Conservation (phyloP, 2,113 vertebrate genomes). For the Chionomys nivalis region DNA sequence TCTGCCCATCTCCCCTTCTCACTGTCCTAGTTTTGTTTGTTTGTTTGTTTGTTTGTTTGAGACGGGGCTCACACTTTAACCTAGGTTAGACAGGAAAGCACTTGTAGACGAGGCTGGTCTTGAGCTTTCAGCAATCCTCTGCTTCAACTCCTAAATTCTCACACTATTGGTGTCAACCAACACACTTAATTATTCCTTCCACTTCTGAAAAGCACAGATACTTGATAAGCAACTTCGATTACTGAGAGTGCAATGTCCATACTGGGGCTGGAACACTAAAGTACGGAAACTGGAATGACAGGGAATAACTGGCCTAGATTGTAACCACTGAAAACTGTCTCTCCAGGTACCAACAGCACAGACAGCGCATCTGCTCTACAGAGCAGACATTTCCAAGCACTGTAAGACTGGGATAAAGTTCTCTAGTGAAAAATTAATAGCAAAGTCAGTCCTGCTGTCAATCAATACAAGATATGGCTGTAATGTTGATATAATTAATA, state of each 20-base stretch:
- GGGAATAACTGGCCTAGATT: not conserved
- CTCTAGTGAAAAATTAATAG: slow-evolving; percentile 40
- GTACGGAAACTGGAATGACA: slow-evolving; percentile 6
- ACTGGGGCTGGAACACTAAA: not conserved
- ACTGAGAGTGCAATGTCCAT: not conserved
- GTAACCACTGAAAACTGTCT: not conserved
- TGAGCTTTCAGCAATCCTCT: not conserved
- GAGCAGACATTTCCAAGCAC: not conserved
- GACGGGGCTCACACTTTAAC: not conserved
- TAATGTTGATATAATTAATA: slow-evolving; percentile 57
- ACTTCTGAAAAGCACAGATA: not conserved
- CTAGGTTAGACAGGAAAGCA: not conserved
- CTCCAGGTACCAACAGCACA: not conserved
- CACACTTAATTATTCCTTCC: not conserved
- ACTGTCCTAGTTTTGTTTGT: not conserved
- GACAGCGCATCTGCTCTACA: not conserved
- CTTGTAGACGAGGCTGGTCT: not conserved
- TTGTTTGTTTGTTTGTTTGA: not conserved
- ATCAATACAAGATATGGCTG: slow-evolving; percentile 26
- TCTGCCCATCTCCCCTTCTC: not conserved
- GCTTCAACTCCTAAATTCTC: not conserved
- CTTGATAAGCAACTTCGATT: slow-evolving; percentile 6
- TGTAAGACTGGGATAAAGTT: slow-evolving; percentile 11
- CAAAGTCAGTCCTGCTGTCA: slow-evolving; percentile 16
- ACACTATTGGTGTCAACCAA: not conserved